A percentile compares a stretch with the other conserved stretches of the same genome.
These are phyloP conservation scores for Calycopis cecrops DNA, from an alignment of 1,140 invertebrate species.

Conservation along the genomic window DNA sequence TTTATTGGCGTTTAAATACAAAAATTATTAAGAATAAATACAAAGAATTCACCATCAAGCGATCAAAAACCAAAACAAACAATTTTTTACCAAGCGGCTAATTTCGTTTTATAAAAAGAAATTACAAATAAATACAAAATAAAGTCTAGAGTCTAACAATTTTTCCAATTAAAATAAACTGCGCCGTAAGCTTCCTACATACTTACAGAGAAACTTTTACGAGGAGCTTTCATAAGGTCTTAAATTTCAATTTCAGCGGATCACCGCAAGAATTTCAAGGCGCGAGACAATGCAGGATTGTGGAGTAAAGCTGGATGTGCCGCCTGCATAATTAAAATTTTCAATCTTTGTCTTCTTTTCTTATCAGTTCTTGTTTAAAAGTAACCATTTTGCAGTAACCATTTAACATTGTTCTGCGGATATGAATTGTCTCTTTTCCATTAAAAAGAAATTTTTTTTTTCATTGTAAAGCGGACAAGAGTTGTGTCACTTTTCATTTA, in stretches of 20 bases:
- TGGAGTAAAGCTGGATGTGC: constrained; percentile 20
- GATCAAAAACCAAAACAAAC: too few species aligned
- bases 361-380: constrained; percentile 5
- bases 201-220: constrained; percentile 26
- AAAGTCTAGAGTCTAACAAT: background rate
- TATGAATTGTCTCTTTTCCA: background rate
- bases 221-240: constrained; percentile 40
- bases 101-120: too few species aligned
- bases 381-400: background rate
- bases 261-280: constrained; percentile 32
- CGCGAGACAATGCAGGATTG: constrained; percentile 23
- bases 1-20: too few species aligned
- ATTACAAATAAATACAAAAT: too few species aligned
- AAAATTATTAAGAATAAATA: too few species aligned
- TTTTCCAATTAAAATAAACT: constrained; percentile 13
- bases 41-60: too few species aligned
- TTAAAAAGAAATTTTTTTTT: background rate
- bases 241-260: constrained; percentile 58
- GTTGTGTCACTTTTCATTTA: too few species aligned
- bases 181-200: constrained; percentile 11
- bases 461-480: too few species aligned
- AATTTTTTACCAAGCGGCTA: too few species aligned
- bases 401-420: background rate
- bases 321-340: constrained; percentile 18
- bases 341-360: background rate